Evolutionary conservation across 2,797 vertebrate genomes (phyloP), one percentile per base, ranked within the genome.

Genomic region (Ctenopoma kingsleyae): DNA sequence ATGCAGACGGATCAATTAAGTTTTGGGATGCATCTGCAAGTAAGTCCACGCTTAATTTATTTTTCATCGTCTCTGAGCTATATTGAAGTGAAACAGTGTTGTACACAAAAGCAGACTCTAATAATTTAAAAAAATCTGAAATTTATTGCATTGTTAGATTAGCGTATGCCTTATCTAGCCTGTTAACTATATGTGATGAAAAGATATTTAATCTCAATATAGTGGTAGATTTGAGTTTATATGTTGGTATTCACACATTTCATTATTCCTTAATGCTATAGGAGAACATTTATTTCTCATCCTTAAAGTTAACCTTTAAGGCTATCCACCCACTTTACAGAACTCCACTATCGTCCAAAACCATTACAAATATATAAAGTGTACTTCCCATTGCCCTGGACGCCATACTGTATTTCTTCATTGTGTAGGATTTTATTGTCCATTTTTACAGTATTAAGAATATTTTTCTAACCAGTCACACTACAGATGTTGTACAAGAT

Each of bases 11-110:
- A 91, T 97, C 98, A 64, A 93, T 99, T 80, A 99, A 99, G 89
- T 99, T 99, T 94, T 99, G 98, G 98, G 98, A 99, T 79, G 97
- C 97, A 78, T 97, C 98, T 90, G 97, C 97, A 90, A 97, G 98
- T 99, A 96, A 96, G 98, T 97, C 83, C 76, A 46, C 58, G 59
- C n/a, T 54, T 53, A 30, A 50, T 19, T 58, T 43, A n/a, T 11
- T 52, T 25, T 30, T 48, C 0, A 0, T 52, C 55, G 8, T 63
- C n/a, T 48, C 7, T 15, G 7, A 57, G 30, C 25, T 43, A 2
- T 5, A 46, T 19, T 40, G 20, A 68, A 54, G 23, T 38, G 16
- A 16, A 41, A 15, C 15, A 19, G 46, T 57, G 32, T 64, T 12
- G 15, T 36, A 36, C 11, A 36, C 35, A 36, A 36, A 25, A 30